Evolutionary conservation across 2,797 vertebrate species (phyloP).

Genomic region (Eulemur albifrons): DNA sequence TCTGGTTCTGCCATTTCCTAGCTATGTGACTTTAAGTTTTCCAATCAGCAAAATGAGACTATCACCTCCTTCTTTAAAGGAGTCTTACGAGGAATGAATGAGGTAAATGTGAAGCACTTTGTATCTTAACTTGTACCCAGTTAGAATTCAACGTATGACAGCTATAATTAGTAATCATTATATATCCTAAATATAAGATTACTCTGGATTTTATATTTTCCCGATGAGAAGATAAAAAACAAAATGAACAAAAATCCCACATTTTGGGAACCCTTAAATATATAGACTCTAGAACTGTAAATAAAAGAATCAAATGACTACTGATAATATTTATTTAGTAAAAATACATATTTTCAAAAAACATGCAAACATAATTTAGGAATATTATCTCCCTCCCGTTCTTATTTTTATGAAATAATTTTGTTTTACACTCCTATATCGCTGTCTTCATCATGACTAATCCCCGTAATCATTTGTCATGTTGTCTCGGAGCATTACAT

Average conservation of each 20-base stretch:
- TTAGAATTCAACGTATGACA: not conserved
- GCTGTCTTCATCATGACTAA: not conserved
- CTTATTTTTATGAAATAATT: slow-evolving; percentile 8
- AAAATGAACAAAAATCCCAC: not conserved
- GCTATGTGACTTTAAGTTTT: not conserved
- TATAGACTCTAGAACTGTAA: not conserved
- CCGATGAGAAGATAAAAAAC: not conserved
- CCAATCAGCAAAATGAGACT: slow-evolving; percentile 15
- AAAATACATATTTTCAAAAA: not conserved
- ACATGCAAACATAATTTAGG: not conserved
- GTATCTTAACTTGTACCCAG: not conserved
- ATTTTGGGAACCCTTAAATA: not conserved
- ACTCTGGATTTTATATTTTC: not conserved
- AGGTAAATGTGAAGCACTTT: not conserved
- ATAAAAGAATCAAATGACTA: not conserved
- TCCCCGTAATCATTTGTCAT: not conserved
- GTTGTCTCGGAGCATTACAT: not conserved
- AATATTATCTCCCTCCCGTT: not conserved
- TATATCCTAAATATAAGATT: not conserved
- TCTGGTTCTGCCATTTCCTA: slow-evolving; percentile 22
- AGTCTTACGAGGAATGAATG: not conserved
- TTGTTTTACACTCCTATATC: not conserved
- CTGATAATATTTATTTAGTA: not conserved
- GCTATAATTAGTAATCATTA: not conserved
- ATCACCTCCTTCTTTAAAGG: not conserved